Conservation (phyloP, 2,797 vertebrate species). For the Gallirallus australis region DNA sequence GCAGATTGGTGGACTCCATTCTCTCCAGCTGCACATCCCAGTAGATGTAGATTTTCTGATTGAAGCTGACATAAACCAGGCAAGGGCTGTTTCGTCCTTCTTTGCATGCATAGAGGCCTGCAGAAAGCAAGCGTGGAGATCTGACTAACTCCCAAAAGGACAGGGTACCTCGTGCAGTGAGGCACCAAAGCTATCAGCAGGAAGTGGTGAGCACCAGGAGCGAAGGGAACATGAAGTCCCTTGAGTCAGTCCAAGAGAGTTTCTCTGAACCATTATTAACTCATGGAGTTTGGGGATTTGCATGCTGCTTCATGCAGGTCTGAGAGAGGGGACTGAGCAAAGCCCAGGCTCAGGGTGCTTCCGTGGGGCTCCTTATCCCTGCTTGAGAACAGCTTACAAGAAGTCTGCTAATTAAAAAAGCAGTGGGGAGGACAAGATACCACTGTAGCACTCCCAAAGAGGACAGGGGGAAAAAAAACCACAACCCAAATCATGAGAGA, state of each 20-base stretch:
- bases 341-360: not conserved
- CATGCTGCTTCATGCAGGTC: not conserved
- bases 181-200: not conserved
- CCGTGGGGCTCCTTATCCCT: not conserved
- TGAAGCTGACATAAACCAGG: constrained; percentile 96
- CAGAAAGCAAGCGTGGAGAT: not conserved
- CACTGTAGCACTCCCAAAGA: not conserved
- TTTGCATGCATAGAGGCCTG: constrained; percentile 96
- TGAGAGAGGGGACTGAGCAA: not conserved
- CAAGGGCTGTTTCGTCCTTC: constrained; percentile 93
- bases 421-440: not conserved
- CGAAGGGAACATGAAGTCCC: not conserved
- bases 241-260: not conserved
- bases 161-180: not conserved
- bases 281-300: not conserved
- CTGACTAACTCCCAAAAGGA: not conserved
- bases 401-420: not conserved
- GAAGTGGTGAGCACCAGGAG: not conserved
- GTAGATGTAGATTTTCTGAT: constrained; percentile 96
- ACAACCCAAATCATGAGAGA: rapidly evolving
- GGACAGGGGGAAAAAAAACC: rapidly evolving
- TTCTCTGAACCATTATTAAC: not conserved
- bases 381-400: not conserved
- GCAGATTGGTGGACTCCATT: constrained; percentile 94
- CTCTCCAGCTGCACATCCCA: constrained; percentile 95